These are phyloP conservation scores for Bombus cullumanus DNA, from an alignment of 1,140 invertebrate genomes.

Conservation along the genomic window DNA sequence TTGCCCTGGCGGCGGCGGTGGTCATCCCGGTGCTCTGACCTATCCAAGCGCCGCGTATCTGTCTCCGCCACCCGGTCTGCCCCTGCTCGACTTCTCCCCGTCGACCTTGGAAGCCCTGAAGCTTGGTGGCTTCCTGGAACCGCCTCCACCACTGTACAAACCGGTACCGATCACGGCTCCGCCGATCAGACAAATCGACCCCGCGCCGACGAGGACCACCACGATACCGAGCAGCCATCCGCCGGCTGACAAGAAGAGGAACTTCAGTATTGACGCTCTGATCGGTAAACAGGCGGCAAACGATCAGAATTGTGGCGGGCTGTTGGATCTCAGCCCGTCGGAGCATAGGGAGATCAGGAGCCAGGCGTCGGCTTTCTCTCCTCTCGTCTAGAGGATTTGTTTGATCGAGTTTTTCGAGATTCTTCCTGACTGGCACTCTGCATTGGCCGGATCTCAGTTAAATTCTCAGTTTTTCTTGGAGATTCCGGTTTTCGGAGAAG, in stretches of 20 bases:
- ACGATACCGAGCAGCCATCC: constrained; percentile 40
- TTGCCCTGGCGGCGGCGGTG: constrained; percentile 62
- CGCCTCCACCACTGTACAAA: constrained; percentile 80
- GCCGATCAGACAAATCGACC: constrained; percentile 67
- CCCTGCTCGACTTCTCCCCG: constrained; percentile 82
- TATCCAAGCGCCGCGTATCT: constrained; percentile 76
- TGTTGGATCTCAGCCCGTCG: constrained; percentile 80
- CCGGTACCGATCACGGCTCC: constrained; percentile 81
- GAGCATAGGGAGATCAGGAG: constrained; percentile 81
- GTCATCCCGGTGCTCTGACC: constrained; percentile 71
- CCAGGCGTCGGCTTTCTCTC: constrained; percentile 82
- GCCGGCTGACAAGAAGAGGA: constrained; percentile 76
- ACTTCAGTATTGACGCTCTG: constrained; percentile 83
- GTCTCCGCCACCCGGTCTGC: constrained; percentile 79
- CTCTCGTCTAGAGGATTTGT: constrained; percentile 71
- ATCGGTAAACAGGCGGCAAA: constrained; percentile 81
- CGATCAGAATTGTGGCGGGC: constrained; percentile 72
- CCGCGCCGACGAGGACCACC: constrained; percentile 56
- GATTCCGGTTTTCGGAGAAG: too few relatives aligned
- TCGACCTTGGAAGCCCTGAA: constrained; percentile 81
- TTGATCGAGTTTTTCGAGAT: neutral
- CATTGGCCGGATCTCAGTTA: too few relatives aligned
- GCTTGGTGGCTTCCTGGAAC: constrained; percentile 77
- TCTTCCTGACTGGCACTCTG: too few relatives aligned
- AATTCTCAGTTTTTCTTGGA: too few relatives aligned